These are phyloP conservation scores for Planiliza haematocheilus DNA, from an alignment of 2,113 vertebrate species.

Conservation along the genomic window DNA sequence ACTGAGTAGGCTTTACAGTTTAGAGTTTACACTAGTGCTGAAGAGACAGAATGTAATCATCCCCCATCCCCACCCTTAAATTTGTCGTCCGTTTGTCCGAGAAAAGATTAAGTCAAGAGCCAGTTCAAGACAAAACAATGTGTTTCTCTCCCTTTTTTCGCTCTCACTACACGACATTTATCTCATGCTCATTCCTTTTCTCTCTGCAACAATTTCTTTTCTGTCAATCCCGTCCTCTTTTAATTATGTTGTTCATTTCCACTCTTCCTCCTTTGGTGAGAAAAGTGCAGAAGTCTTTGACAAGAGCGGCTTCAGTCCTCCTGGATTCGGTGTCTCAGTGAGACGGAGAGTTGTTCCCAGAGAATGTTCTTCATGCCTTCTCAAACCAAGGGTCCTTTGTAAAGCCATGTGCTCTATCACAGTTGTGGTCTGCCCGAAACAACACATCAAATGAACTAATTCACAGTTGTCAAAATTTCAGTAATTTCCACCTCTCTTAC, in stretches of 20 bases:
- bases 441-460: slow-evolving; percentile 72
- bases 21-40: slow-evolving; percentile 78
- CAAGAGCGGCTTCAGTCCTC: slow-evolving; percentile 49
- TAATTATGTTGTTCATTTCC: slow-evolving; percentile 52
- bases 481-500: slow-evolving; percentile 28
- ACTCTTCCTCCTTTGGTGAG: slow-evolving; percentile 42
- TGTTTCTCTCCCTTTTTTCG: slow-evolving; percentile 23
- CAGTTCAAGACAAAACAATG: slow-evolving; percentile 63
- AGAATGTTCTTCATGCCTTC: slow-evolving; percentile 27
- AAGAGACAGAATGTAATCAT: slow-evolving; percentile 71
- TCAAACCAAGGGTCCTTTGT: slow-evolving; percentile 49
- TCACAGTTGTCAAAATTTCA: slow-evolving; percentile 60
- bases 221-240: slow-evolving; percentile 56
- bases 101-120: slow-evolving; percentile 66
- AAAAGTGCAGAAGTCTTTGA: slow-evolving; percentile 61
- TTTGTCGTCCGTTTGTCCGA: slow-evolving; percentile 57
- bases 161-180: slow-evolving; percentile 42
- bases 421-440: slow-evolving; percentile 50
- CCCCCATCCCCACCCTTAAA: slow-evolving; percentile 51
- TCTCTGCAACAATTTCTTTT: slow-evolving; percentile 49
- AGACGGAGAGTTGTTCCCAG: slow-evolving; percentile 32
- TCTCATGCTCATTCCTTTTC: slow-evolving; percentile 48
- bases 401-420: slow-evolving; percentile 56
- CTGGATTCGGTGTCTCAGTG: slow-evolving; percentile 33
- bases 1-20: slow-evolving; percentile 79